phyloP scores from a whole-genome alignment of 2,888 invertebrate genomes.

The Strigamia crassipes region DNA sequence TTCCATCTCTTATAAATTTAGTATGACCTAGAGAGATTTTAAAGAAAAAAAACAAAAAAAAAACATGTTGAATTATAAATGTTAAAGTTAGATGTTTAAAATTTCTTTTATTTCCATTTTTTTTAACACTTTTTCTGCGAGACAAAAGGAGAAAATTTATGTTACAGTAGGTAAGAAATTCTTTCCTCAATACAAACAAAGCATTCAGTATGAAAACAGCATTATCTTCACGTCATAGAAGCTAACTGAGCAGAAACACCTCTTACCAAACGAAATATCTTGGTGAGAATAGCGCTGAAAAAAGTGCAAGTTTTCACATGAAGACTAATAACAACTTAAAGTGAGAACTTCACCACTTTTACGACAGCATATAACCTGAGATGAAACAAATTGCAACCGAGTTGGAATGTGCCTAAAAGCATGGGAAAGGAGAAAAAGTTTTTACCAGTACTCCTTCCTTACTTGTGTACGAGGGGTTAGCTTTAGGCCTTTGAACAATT shows the following conservation, averaged over 20 bases:
- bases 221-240: constrained; percentile 16
- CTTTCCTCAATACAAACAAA: background rate
- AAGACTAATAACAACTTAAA: constrained; percentile 21
- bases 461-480: background rate
- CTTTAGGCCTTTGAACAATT: background rate
- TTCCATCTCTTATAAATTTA: no score
- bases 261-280: constrained; percentile 6
- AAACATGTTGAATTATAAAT: background rate
- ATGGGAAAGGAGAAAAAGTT: constrained; percentile 5
- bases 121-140: background rate
- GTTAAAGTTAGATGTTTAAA: background rate
- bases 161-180: background rate
- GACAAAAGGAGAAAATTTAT: background rate
- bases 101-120: background rate
- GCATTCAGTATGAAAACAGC: constrained; percentile 10
- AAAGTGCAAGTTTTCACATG: constrained; percentile 12
- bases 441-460: background rate
- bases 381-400: constrained; percentile 17
- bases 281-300: background rate
- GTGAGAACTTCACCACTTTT: constrained; percentile 16
- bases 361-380: constrained; percentile 21
- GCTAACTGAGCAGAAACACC: constrained; percentile 16
- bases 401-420: constrained; percentile 21
- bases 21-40: no score
- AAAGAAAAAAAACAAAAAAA: background rate